Conservation (phyloP, 37 sponge, comb jelly and placozoan species). For the Spongilla lacustris region DNA sequence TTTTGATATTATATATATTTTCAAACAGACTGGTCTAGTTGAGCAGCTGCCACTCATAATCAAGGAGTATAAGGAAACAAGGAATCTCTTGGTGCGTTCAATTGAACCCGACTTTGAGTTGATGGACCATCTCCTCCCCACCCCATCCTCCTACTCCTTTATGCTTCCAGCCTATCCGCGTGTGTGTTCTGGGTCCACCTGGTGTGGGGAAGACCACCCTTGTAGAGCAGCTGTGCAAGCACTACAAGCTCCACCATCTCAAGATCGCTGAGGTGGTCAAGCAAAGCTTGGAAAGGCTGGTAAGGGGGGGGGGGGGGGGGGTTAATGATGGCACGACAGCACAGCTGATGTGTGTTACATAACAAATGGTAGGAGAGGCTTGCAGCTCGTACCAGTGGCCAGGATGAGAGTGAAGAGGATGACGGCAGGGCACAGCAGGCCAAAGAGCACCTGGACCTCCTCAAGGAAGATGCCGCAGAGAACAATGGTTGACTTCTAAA, state of each 20-base stretch:
- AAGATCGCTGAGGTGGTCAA: constrained; percentile 84
- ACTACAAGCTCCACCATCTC: constrained; percentile 94
- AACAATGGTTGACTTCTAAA: constrained; percentile 54
- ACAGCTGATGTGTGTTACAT: background rate
- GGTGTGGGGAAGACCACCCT: constrained; percentile 82
- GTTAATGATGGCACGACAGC: background rate
- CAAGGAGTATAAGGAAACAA: constrained; percentile 78
- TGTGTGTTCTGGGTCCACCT: constrained; percentile 92
- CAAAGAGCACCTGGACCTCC: constrained; percentile 78
- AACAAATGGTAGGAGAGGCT: constrained; percentile 31
- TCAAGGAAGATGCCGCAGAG: constrained; percentile 80
- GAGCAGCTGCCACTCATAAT: constrained; percentile 75
- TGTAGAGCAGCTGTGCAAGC: constrained; percentile 74
- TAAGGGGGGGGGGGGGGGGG: no score
- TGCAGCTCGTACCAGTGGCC: constrained; percentile 5
- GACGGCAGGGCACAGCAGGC: constrained; percentile 86
- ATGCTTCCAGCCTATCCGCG: constrained; percentile 75
- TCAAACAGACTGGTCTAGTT: constrained; percentile 71
- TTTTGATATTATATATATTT: background rate
- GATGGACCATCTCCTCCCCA: background rate
- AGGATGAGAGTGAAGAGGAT: constrained; percentile 82
- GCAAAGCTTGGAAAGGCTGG: constrained; percentile 75
- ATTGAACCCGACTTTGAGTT: background rate
- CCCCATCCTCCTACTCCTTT: background rate
- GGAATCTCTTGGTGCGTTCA: constrained; percentile 72